Base-by-base conservation (phyloP, 2,888 invertebrate genomes). In the Hanleya hanleyi region DNA sequence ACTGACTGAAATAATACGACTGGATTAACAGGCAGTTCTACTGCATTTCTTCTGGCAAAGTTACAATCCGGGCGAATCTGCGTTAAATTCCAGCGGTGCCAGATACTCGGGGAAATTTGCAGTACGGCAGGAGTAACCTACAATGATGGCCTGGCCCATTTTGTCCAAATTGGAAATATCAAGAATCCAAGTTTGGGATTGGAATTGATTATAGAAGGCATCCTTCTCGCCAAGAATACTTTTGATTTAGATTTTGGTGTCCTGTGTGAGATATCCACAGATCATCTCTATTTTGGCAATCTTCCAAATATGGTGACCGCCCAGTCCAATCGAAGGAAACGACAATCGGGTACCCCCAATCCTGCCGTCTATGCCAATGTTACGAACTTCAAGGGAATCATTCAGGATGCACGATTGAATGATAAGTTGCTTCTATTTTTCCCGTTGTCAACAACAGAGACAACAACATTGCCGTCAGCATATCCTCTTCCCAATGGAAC, bases 351-450 rank as follows among this genome's bases (percentile, higher is more conserved):
- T 26, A 41, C 62, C 2, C n/a, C 49, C 35, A 62, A n/a, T 47
- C 1, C 35, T 18, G 33, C 12, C 9, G 37, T 57, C 9, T 57
- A 57, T 29, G 57, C 1, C 1, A 15, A 26, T 57, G 26, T 29
- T 18, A 57, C 57, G 2, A 4, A 26, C 12, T 57, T 57, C 26
- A 57, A 57, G 29, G 97, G 97, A n/a, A 94, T 97, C 67, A 95
- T 97, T 80, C 97, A 97, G 90, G 97, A 98, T 88, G 95, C 97
- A 2, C 95, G 96, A 92, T 94, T 97, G 81, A 93, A 93, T 79
- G 77, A 69, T n/a, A 37, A 75, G 32, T 75, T 81, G 32, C 74
- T 88, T 29, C 70, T 81, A 73, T 81, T 87, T 57, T 82, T 73
- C 66, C 61, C 77, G 0, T 67, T 77, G 57, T n/a, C n/a, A n/a